Evolutionary conservation across 2,797 vertebrate genomes (phyloP).

Genomic region (Hyperoplus immaculatus): DNA sequence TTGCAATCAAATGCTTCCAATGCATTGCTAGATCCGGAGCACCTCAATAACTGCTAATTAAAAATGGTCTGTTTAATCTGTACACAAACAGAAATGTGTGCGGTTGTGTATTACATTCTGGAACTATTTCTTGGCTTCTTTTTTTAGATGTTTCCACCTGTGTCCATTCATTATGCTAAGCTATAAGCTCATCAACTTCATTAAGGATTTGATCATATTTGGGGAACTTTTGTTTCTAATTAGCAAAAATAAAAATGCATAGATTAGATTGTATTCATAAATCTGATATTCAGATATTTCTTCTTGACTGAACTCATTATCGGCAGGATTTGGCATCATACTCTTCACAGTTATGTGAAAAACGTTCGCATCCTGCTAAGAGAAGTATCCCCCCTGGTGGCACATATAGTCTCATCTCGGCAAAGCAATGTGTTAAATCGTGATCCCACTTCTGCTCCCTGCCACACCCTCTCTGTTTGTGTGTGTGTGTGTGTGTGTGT

Average conservation of each 20-base stretch:
- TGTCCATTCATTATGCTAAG: slow-evolving; percentile 12
- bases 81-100: background rate
- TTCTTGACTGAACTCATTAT: slow-evolving; percentile 10
- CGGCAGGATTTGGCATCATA: slow-evolving; percentile 18
- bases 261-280: background rate
- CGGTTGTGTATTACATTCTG: background rate
- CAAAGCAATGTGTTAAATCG: background rate
- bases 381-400: slow-evolving; percentile 13
- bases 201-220: background rate
- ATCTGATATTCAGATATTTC: background rate
- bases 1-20: background rate
- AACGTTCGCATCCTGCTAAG: slow-evolving; percentile 5
- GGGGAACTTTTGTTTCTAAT: background rate
- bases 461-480: slow-evolving; percentile 44
- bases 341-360: slow-evolving; percentile 41
- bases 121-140: no score
- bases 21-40: background rate
- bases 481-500: slow-evolving; percentile 16
- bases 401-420: slow-evolving; percentile 23
- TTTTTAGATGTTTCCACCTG: background rate
- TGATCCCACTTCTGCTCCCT: slow-evolving; percentile 15
- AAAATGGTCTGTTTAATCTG: background rate
- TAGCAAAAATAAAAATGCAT: background rate
- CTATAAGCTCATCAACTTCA: background rate
- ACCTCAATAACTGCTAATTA: no score